Base-by-base conservation (phyloP, 2,113 vertebrate genomes). In the Recurvirostra avosetta region DNA sequence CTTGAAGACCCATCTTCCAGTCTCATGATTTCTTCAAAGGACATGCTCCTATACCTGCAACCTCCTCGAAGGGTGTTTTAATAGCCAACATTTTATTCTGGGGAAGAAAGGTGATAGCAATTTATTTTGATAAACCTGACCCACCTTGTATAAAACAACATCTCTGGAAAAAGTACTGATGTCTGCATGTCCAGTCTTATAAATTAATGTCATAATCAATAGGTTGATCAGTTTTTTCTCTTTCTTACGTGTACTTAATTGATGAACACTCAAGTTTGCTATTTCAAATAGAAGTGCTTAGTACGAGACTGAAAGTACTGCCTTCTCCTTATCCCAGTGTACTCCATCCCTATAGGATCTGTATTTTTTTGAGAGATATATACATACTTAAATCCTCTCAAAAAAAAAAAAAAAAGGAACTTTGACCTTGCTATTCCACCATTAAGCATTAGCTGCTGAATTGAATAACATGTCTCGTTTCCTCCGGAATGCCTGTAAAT, bases 401-500 rank as follows among this genome's bases (percentile, higher is more conserved):
- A 40, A 16, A n/a, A 58, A 58, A 59, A 58, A 58, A 59, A 62
- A 17, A 49, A 49, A 41, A 58, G 27, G 7, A 34, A 8, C 22
- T 77, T 62, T 65, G 45, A 41, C 17, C 52, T 66, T 55, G 14
- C 20, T 73, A 2, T 75, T 88, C 20, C 40, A 65, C 68, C 36
- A 30, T 47, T 83, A 73, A 73, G 14, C 34, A 73, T 83, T 94
- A 88, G 34, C 30, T 72, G 38, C 19, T 72, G 56, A 86, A 79
- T 29, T 86, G 67, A 94, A 68, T 73, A 92, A 86, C 52, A 79
- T 43, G 73, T 92, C 94, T 83, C 26, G 59, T 94, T 95, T 97
- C 68, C 77, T 84, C 22, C 41, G 87, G 55, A 91, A 90, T 55
- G 52, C 11, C 38, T 94, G 73, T 78, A 90, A 96, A 91, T 81